Evolutionary conservation across 2,797 vertebrate genomes (phyloP).

Genomic region (Diplodus puntazzo): DNA sequence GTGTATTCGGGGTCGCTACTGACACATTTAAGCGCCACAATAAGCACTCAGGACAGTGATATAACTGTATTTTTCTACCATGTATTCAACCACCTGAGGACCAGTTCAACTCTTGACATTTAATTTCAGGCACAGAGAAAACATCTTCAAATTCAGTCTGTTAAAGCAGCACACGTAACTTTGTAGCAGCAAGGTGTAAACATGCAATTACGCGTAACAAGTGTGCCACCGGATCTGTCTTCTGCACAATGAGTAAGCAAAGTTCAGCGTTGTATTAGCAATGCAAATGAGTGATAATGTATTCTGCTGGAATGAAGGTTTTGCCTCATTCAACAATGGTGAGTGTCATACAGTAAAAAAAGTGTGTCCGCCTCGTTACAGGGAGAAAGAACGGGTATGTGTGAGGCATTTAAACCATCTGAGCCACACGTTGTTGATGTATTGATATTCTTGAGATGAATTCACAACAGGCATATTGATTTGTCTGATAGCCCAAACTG

Average conservation of each 20-base stretch:
- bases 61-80: background rate
- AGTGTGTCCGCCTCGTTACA: background rate
- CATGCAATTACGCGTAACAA: constrained; percentile 1
- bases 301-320: constrained; percentile 3
- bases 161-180: background rate
- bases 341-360: background rate
- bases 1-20: background rate
- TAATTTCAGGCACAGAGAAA: background rate
- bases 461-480: background rate
- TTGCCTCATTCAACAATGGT: background rate
- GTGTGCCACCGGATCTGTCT: background rate
- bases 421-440: background rate
- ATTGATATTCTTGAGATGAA: background rate
- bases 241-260: background rate
- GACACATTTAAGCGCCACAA: background rate
- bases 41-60: background rate
- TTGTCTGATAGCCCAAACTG: background rate
- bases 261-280: background rate
- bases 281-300: constrained; percentile 20
- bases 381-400: background rate
- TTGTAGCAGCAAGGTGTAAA: background rate
- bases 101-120: constrained; percentile 14
- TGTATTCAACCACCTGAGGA: constrained; percentile 6
- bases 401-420: background rate
- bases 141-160: background rate